Conservation (phyloP, 2,888 invertebrate species). For the Andrena fulva region DNA sequence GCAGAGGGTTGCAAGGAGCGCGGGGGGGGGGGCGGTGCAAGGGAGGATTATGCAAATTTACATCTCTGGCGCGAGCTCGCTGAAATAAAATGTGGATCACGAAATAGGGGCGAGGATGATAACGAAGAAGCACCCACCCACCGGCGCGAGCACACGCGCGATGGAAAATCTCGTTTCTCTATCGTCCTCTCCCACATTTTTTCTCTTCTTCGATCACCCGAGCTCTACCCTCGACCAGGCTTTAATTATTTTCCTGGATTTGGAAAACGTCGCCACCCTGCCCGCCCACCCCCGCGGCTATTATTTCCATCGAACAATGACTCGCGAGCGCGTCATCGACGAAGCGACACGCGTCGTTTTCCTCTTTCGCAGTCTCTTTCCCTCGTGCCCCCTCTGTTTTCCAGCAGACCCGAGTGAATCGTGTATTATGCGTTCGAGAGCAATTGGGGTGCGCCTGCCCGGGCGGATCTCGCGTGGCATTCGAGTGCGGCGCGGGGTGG, state of each 20-base stretch:
- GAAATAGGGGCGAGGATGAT: conserved; percentile 1
- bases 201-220: not conserved
- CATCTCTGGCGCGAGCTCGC: conserved; percentile 1
- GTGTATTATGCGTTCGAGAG: too few species aligned
- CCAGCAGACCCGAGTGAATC: too few species aligned
- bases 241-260: conserved; percentile 29
- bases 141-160: not conserved
- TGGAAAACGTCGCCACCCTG: too few species aligned
- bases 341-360: conserved; percentile 8
- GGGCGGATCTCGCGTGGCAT: too few species aligned
- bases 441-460: too few species aligned
- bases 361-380: too few species aligned
- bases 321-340: conserved; percentile 22
- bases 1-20: too few species aligned
- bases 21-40: too few species aligned
- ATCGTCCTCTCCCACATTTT: not conserved
- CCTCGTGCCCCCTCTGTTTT: too few species aligned
- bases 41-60: conserved; percentile 34
- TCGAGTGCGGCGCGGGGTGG: too few species aligned
- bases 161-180: not conserved
- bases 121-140: not conserved
- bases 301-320: conserved; percentile 32
- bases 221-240: not conserved
- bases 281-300: not conserved
- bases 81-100: conserved; percentile 6